phyloP scores from a whole-genome alignment of 2,888 invertebrate genomes.

The Sphaerolaimus hirsutus region DNA sequence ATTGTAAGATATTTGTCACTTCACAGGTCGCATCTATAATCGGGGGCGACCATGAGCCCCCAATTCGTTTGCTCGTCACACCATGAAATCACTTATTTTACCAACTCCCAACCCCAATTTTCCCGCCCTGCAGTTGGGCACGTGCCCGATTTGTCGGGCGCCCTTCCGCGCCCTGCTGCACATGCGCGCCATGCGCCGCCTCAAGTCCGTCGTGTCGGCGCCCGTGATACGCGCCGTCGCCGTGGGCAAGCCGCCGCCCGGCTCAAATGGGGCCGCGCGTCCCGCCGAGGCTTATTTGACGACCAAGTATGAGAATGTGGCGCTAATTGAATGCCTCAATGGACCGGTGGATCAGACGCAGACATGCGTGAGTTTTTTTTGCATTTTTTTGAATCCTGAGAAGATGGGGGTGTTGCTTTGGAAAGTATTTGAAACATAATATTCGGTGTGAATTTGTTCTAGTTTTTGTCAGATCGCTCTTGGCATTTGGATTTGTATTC shows the following conservation, averaged over 20 bases:
- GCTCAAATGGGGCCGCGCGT: neutral
- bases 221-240: neutral
- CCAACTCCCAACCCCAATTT: too few relatives aligned
- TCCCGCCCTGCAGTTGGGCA: constrained; percentile 44
- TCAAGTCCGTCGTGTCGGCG: constrained; percentile 25
- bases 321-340: constrained; percentile 78
- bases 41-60: too few relatives aligned
- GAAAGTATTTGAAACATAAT: too few relatives aligned
- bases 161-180: constrained; percentile 87
- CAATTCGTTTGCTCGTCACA: too few relatives aligned
- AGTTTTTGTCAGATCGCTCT: too few relatives aligned
- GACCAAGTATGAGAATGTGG: constrained; percentile 55
- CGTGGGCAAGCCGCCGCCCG: neutral
- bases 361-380: neutral
- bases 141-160: constrained; percentile 94
- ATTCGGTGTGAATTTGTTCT: too few relatives aligned
- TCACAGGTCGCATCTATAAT: too few relatives aligned
- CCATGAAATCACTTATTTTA: too few relatives aligned
- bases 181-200: constrained; percentile 61
- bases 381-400: neutral
- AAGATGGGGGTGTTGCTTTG: too few relatives aligned
- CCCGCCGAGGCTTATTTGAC: too few relatives aligned
- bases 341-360: constrained; percentile 35
- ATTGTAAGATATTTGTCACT: too few relatives aligned
- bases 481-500: too few relatives aligned